phyloP scores from a whole-genome alignment of 1,140 invertebrate genomes.

The Drosophila saltans region DNA sequence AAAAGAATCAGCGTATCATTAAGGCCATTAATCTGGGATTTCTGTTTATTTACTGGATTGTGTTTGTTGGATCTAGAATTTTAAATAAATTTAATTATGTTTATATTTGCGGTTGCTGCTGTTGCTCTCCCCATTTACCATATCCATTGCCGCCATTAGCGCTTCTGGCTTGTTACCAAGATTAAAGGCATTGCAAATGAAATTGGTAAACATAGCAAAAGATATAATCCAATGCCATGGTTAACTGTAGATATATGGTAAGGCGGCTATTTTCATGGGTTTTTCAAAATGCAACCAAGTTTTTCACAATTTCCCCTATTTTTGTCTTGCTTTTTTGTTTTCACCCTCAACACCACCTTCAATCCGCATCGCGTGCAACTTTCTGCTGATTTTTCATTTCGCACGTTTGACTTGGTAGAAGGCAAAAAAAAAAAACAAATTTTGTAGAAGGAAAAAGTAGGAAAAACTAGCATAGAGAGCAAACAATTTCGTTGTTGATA shows the following conservation, averaged over 20 bases:
- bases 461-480: conserved; percentile 54
- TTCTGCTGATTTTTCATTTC: conserved; percentile 78
- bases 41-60: conserved; percentile 74
- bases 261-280: neutral
- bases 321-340: neutral
- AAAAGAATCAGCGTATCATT: conserved; percentile 73
- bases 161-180: conserved; percentile 51
- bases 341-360: neutral
- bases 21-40: conserved; percentile 77
- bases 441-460: neutral
- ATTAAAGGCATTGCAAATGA: conserved; percentile 77
- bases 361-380: conserved; percentile 48
- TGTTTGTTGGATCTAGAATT: conserved; percentile 59
- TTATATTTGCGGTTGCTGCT: conserved; percentile 35
- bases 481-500: conserved; percentile 80
- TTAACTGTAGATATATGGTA: neutral
- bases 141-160: conserved; percentile 5
- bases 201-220: conserved; percentile 68
- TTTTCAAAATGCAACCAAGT: conserved; percentile 54
- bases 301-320: conserved; percentile 10
- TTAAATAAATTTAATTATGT: conserved; percentile 82
- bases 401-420: conserved; percentile 43
- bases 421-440: conserved; percentile 14
- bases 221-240: conserved; percentile 34
- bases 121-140: neutral